Percentiles rank a stretch among this genome's conserved stretches.
Conservation (phyloP, 2,113 vertebrate species). For the Oryzias celebensis region DNA sequence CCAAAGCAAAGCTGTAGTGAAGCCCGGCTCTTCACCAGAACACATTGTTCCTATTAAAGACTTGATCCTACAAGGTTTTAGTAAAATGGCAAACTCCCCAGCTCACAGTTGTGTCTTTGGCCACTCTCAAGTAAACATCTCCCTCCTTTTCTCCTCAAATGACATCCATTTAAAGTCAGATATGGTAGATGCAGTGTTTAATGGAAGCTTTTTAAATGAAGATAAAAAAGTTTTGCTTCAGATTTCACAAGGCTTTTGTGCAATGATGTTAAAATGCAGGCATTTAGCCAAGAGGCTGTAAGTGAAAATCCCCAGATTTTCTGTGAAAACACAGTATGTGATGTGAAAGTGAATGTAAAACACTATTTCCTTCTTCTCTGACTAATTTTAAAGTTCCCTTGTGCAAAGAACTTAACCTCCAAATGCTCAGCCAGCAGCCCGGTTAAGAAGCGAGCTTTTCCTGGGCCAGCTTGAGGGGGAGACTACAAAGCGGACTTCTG, state of each 20-base stretch:
- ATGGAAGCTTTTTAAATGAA: constrained; percentile 23
- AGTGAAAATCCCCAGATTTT: constrained; percentile 36
- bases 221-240: constrained; percentile 1
- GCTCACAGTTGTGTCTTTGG: neutral
- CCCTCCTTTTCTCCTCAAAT: neutral
- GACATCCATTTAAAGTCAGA: neutral
- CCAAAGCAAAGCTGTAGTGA: constrained; percentile 19
- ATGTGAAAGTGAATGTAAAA: constrained; percentile 22
- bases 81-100: constrained; percentile 16
- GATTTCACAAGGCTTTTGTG: constrained; percentile 13
- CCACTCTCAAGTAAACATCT: constrained; percentile 28
- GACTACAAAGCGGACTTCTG: neutral
- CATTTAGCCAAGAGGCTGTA: constrained; percentile 24
- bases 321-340: constrained; percentile 33
- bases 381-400: constrained; percentile 40
- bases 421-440: constrained; percentile 18
- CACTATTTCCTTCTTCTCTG: neutral
- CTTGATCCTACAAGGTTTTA: constrained; percentile 44
- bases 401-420: constrained; percentile 36
- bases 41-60: constrained; percentile 65
- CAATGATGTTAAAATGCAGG: constrained; percentile 21
- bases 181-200: neutral
- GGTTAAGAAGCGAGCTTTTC: constrained; percentile 29
- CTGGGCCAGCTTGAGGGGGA: constrained; percentile 10
- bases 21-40: constrained; percentile 23